phyloP scores from a whole-genome alignment of 2,113 vertebrate species.

The Oryzias celebensis region DNA sequence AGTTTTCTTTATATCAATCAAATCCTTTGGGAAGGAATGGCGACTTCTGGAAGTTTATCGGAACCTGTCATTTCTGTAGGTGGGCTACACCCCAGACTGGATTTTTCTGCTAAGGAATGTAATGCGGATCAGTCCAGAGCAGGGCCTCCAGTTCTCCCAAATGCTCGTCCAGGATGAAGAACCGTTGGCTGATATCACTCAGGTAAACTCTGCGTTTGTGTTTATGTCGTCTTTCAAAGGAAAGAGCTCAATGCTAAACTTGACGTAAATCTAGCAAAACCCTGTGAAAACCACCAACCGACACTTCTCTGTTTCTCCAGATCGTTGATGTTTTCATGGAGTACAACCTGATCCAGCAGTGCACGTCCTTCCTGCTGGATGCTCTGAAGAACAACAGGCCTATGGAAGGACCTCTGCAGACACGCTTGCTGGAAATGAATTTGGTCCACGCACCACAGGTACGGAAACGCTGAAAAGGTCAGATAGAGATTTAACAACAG shows the following conservation, averaged over 20 bases:
- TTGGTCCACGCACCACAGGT: constrained; percentile 98
- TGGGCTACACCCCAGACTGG: constrained; percentile 99
- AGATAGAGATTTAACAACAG: neutral
- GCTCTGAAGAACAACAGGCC: constrained; percentile 98
- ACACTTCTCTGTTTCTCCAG: constrained; percentile 66
- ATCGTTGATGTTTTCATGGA: constrained; percentile 99
- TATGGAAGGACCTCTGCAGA: constrained; percentile 94
- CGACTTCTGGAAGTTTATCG: too few relatives aligned
- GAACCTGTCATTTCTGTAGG: constrained; percentile 70
- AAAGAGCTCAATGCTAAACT: neutral
- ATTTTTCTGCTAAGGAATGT: constrained; percentile 97
- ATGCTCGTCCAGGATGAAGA: constrained; percentile 99
- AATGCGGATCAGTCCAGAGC: constrained; percentile 97
- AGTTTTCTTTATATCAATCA: neutral
- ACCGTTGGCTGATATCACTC: constrained; percentile 97
- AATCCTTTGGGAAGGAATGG: neutral
- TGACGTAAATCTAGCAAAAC: neutral
- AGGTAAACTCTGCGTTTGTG: constrained; percentile 73
- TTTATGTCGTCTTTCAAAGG: too few relatives aligned
- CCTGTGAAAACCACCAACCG: neutral
- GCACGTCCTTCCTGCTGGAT: constrained; percentile 95
- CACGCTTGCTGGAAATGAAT: constrained; percentile 97
- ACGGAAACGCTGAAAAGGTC: neutral
- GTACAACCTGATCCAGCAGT: constrained; percentile 99
- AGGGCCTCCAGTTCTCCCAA: constrained; percentile 98